These are phyloP conservation scores for Halictus ligatus DNA, from an alignment of 2,888 invertebrate genomes.

Conservation along the genomic window DNA sequence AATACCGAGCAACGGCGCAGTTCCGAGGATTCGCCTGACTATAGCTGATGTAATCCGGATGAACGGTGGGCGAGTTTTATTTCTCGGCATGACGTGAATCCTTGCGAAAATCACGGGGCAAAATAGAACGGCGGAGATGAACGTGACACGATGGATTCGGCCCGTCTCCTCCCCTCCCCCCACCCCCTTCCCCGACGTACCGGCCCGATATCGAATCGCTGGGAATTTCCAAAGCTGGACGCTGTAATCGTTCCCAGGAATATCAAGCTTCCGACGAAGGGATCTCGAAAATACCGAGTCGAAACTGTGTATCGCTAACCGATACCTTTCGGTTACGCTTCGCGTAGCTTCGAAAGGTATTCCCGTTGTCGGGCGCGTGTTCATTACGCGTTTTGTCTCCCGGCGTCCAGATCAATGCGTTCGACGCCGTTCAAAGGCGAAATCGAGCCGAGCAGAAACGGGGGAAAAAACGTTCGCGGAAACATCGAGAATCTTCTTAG, in stretches of 20 bases:
- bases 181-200: too few relatives aligned
- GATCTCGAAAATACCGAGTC: constrained; percentile 4
- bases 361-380: not conserved
- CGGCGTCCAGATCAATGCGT: not conserved
- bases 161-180: too few relatives aligned
- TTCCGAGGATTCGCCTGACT: constrained; percentile 48
- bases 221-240: constrained; percentile 48
- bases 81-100: constrained; percentile 56
- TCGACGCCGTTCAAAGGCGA: not conserved
- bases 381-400: not conserved
- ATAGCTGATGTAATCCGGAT: constrained; percentile 61
- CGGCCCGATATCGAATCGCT: constrained; percentile 52
- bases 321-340: constrained; percentile 13
- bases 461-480: not conserved
- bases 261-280: constrained; percentile 36
- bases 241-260: constrained; percentile 48
- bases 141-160: constrained; percentile 56
- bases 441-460: not conserved
- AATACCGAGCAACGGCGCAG: constrained; percentile 53
- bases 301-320: constrained; percentile 38
- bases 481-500: not conserved
- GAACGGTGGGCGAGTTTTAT: constrained; percentile 63
- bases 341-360: not conserved
- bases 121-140: constrained; percentile 54
- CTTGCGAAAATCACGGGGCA: constrained; percentile 56